Evolutionary conservation across 2,113 vertebrate genomes (phyloP), one percentile per base, ranked within the genome.

Genomic region (Sinosuthora webbiana): DNA sequence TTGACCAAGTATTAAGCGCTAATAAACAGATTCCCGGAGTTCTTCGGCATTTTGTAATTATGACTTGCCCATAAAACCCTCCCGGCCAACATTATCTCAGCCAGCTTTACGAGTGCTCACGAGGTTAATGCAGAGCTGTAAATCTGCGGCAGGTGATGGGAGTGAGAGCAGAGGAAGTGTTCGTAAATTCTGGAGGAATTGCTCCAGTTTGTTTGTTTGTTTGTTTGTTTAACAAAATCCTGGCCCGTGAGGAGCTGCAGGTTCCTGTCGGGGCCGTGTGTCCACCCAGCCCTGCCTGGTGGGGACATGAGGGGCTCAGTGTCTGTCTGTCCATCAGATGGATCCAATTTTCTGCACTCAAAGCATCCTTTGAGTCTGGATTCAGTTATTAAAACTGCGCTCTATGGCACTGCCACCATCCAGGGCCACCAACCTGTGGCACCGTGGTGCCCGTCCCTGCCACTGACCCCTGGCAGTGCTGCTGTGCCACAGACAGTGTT

Each of bases 171-270:
- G 91, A 92, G 91, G 95, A 97, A 94, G 92, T 74, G 88, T 97
- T 83, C 22, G 86, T 98, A 98, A 98, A 98, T 97, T 97, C 98
- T 91, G 55, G 7, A 24, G 91, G 90, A 92, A 94, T 9, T 8
- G 76, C 95, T 95, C 89, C 49, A 19, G 82, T 97, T 98, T 97
- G 96, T 97, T 98, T 97, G 78, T 96, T 97, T 95, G 82, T 97
- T 98, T 97, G 96, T 97, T 98, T 97, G 78, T 96, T 97, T 95
- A 98, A 96, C 92, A 89, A 96, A 97, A 97, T 60, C 81, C 63
- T 13, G 45, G 60, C 83, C 90, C 65, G 9, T 4, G 82, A 90
- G 92, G 81, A 89, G 82, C 90, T 41, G 35, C 16, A 57, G 86
- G 88, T 16, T n/a, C 24, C 13, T 0, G 2, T 7, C 0, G 0